These are phyloP conservation scores for Noctua fimbriata DNA, from an alignment of 2,888 invertebrate species.

Conservation along the genomic window DNA sequence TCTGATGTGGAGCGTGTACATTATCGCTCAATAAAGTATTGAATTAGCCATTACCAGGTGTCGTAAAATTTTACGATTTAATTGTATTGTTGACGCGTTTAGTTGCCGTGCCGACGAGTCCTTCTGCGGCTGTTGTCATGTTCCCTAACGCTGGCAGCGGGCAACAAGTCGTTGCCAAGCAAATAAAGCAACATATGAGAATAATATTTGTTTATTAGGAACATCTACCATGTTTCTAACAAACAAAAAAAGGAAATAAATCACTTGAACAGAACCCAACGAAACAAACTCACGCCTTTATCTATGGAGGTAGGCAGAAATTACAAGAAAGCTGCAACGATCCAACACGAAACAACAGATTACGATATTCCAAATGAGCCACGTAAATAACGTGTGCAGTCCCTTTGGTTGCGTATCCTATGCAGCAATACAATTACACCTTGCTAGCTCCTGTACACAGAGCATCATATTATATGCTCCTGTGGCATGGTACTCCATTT, in stretches of 20 bases:
- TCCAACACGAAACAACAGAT: too few species aligned
- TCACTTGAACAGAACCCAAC: not conserved
- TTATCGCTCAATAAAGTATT: slow-evolving; percentile 35
- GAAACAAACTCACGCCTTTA: not conserved
- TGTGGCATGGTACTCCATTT: not conserved
- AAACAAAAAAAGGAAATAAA: not conserved
- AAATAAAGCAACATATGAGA: not conserved
- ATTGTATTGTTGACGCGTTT: slow-evolving; percentile 30
- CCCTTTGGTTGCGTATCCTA: not conserved
- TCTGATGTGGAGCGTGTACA: not conserved
- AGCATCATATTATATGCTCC: not conserved
- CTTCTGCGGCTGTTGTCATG: slow-evolving; percentile 14
- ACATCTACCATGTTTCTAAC: too few species aligned
- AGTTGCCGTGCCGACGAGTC: slow-evolving; percentile 32
- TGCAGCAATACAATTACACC: not conserved
- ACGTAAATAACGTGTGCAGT: not conserved
- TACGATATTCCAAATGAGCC: too few species aligned
- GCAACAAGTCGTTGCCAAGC: not conserved
- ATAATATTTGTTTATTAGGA: too few species aligned
- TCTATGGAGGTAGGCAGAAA: not conserved
- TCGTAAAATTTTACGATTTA: slow-evolving; percentile 34
- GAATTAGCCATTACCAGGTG: slow-evolving; percentile 18
- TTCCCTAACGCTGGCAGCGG: not conserved
- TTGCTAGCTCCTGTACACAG: not conserved
- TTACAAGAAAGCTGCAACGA: not conserved